Base-by-base conservation (phyloP, 2,797 vertebrate species). In the Lophotriccus pileatus region DNA sequence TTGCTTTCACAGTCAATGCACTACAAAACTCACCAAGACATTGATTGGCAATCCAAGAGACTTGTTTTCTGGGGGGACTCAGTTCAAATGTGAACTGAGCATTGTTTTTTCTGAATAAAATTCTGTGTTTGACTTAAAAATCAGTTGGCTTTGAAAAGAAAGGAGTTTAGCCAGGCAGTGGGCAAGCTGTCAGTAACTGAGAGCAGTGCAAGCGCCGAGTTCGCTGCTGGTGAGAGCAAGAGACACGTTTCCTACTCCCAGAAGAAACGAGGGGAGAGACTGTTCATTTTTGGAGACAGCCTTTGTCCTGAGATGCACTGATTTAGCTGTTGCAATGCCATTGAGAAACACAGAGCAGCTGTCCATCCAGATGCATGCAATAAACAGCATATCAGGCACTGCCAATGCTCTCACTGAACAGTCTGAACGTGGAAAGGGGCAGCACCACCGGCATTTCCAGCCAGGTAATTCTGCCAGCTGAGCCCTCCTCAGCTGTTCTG, bases 181-280 rank as follows among this genome's bases (percentile, higher is more conserved):
- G 77, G 30, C 14, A n/a, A 23, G n/a, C 24, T 55, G 10, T 9
- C 47, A n/a, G n/a, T 12, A 37, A 36, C 20, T 36, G 44, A 30
- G 44, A 24, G 46, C 3, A 76, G 30, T 4, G 36, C 60, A 77
- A 30, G 20, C 32, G 16, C 43, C 3, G 12, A 28, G 66, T 39
- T 10, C 32, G 6, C 10, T 23, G 39, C 9, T 0, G 1, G n/a
- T 6, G n/a, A 77, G 55, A 2, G 1, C 47, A 19, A 15, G 0
- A 43, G 13, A 23, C 7, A 7, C 4, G 4, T 19, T 55, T 52
- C 68, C 43, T 8, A 44, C 22, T 39, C 39, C 39, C 49, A 36
- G 58, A 30, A 70, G n/a, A 41, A 36, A 19, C 0, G 3, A 90
- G 27, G 8, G 21, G 27, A 1, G 7, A 23, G 27, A 2, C 8